These are phyloP conservation scores for Isotomurus palustris DNA, from an alignment of 2,888 invertebrate genomes.

Conservation along the genomic window DNA sequence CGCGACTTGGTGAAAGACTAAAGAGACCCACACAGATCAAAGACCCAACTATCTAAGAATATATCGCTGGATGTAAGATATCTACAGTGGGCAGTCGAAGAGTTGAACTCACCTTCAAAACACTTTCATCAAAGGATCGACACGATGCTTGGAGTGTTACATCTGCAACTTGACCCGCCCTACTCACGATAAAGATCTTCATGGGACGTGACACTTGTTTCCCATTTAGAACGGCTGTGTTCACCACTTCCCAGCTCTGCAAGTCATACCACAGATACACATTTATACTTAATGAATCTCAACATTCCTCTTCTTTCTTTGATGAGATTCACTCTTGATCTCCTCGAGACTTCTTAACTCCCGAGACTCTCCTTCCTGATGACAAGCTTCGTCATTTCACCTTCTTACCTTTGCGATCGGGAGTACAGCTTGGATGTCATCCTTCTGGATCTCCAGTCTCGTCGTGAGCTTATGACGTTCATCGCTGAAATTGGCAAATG, in stretches of 20 bases:
- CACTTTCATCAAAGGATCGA: slow-evolving; percentile 90
- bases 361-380: too few species aligned
- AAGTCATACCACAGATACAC: slow-evolving; percentile 4
- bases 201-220: slow-evolving; percentile 90
- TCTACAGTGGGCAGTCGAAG: too few species aligned
- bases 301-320: not conserved
- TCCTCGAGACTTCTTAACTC: too few species aligned
- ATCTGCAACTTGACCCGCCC: slow-evolving; percentile 89
- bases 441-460: slow-evolving; percentile 82
- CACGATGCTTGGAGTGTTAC: slow-evolving; percentile 92
- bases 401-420: slow-evolving; percentile 80
- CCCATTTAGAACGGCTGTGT: slow-evolving; percentile 91
- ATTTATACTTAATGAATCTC: not conserved
- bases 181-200: slow-evolving; percentile 91
- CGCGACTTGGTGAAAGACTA: too few species aligned
- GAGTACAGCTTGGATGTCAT: slow-evolving; percentile 86
- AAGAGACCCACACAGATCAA: too few species aligned
- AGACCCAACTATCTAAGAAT: too few species aligned
- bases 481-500: slow-evolving; percentile 50
- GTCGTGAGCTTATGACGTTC: slow-evolving; percentile 66
- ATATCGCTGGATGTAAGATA: too few species aligned
- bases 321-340: too few species aligned
- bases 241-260: slow-evolving; percentile 91
- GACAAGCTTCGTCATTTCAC: not conserved
- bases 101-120: slow-evolving; percentile 79